phyloP scores from a whole-genome alignment of 2,888 invertebrate species.

The Xestobium rufovillosum region DNA sequence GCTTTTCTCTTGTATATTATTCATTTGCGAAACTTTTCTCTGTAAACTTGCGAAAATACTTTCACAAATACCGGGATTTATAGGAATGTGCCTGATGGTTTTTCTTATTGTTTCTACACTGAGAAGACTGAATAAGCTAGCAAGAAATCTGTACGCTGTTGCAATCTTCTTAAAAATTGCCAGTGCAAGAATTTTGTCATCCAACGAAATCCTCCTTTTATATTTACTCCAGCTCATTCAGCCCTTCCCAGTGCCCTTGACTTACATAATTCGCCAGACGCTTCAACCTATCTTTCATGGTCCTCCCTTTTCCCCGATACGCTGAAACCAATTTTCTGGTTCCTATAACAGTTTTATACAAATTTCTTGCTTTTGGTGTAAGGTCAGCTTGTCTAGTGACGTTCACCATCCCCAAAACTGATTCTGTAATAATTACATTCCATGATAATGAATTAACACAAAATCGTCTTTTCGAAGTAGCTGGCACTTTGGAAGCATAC shows the following conservation, averaged over 20 bases:
- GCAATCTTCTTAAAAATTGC: not conserved
- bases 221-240: slow-evolving; percentile 17
- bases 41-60: not conserved
- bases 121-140: slow-evolving; percentile 1
- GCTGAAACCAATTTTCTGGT: not conserved
- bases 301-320: not conserved
- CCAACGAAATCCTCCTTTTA: not conserved
- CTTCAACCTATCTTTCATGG: not conserved
- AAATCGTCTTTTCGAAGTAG: too few species aligned
- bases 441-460: too few species aligned
- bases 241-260: slow-evolving; percentile 1
- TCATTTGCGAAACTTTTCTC: not conserved
- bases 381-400: not conserved
- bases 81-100: slow-evolving; percentile 1
- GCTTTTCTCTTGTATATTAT: not conserved
- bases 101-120: slow-evolving; percentile 1
- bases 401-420: slow-evolving; percentile 2
- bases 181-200: not conserved
- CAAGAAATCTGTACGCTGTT: not conserved
- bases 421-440: too few species aligned
- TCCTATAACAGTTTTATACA: not conserved
- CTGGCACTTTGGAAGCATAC: too few species aligned
- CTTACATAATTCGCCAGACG: not conserved
- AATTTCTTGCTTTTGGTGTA: not conserved
- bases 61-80: slow-evolving; percentile 2